Percentiles rank a stretch among this genome's conserved stretches.
Evolutionary conservation across 2,113 vertebrate species (phyloP).

Genomic region (human): GRCh38 chr3:182205501-182206000

Average conservation of each 20-base stretch:
- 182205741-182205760: rapidly evolving
- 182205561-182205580: background rate
- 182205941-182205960: background rate
- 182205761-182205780: background rate
- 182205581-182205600: background rate
- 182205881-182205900: background rate
- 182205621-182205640: no score
- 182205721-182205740: background rate
- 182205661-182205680: background rate
- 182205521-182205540: background rate
- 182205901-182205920: slow-evolving; percentile 1
- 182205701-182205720: background rate
- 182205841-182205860: background rate
- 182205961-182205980: background rate
- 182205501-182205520: background rate
- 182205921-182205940: background rate
- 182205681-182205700: background rate
- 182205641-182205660: rapidly evolving
- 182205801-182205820: background rate
- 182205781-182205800: background rate
- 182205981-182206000: background rate
- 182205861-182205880: background rate
- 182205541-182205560: background rate
- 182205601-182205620: background rate
- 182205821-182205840: background rate